Evolutionary conservation across 2,888 invertebrate genomes (phyloP).

Genomic region (Dascillus cervinus): DNA sequence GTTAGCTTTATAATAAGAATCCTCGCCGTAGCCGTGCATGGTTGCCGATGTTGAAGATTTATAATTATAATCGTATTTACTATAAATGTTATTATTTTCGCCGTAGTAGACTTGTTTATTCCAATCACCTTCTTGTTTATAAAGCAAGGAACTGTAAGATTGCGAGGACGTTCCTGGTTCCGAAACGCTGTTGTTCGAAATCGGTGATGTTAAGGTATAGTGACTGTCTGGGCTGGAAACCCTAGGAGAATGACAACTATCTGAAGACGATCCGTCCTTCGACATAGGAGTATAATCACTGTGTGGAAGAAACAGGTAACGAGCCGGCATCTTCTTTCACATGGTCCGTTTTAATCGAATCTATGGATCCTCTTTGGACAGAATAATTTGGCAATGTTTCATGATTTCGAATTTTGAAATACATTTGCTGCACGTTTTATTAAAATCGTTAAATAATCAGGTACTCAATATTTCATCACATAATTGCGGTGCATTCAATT

Average conservation of each 20-base stretch:
- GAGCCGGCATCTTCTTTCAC: conserved; percentile 15
- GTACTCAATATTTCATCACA: too few species aligned
- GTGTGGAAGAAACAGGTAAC: conserved; percentile 29
- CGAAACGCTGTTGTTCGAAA: conserved; percentile 30
- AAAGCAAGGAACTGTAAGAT: conserved; percentile 37
- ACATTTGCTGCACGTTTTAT: too few species aligned
- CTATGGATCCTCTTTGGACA: conserved; percentile 9
- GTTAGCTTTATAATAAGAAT: conserved; percentile 26
- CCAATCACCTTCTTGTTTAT: conserved; percentile 26
- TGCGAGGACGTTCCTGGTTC: conserved; percentile 40
- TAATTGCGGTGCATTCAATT: too few species aligned
- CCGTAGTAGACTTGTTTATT: conserved; percentile 30
- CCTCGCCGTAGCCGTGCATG: conserved; percentile 22
- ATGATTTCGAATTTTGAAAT: too few species aligned
- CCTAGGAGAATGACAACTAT: conserved; percentile 36
- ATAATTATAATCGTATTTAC: conserved; percentile 26
- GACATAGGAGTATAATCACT: conserved; percentile 23
- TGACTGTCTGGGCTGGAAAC: conserved; percentile 37
- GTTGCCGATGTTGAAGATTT: conserved; percentile 19
- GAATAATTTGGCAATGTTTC: conserved; percentile 9
- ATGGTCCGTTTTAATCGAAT: conserved; percentile 7
- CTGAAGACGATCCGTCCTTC: conserved; percentile 35
- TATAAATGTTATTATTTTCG: conserved; percentile 36
- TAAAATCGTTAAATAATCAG: too few species aligned
- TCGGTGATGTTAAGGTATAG: conserved; percentile 31